Evolutionary conservation across 2,113 vertebrate genomes (phyloP), one percentile per base, ranked within the genome.

Genomic region (Oreochromis tanganicae): DNA sequence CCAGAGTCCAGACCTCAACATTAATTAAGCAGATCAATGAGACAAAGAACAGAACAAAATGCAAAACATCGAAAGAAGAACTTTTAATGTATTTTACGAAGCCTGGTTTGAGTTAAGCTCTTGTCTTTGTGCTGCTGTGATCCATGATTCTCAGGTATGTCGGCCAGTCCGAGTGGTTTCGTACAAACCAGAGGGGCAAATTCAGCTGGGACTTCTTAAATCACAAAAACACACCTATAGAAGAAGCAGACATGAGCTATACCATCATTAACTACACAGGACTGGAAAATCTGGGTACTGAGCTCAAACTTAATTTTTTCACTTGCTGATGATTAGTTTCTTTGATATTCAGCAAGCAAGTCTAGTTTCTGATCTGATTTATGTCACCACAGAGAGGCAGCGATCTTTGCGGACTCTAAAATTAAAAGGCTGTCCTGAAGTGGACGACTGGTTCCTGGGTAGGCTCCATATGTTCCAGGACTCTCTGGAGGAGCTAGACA

Each of bases 381-480:
- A 48, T 27, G 59, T 46, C 61, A 29, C 11, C 8, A 48, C 85
- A 96, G 96, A 88, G 78, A 81, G 21, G 9, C 96, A 96, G 63
- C 85, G 6, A 82, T 95, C 90, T 46, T 87, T 98, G 81, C 95
- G 83, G 32, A 93, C 92, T 14, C 94, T 99, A 59, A 95, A 87
- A 0, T 85, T 99, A 46, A 93, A 89, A 82, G 85, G 89, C n/a
- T 99, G 98, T 86, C 94, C 96, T 50, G 88, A 97, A 4, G 84
- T 99, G 10, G 97, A 98, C 0, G 97, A 98, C 95, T 99, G 98
- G 98, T 96, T 96, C 81, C 94, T 99, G 43, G 85, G 94, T 43
- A 94, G 94, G 24, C 95, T 99, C 43, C 88, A 98, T 17, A 9
- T 91, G 0, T 97, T 98, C 52, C 83, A 94, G 6, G 87, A 92